These are phyloP conservation scores for Medauroidea extradentata DNA, from an alignment of 1,140 invertebrate genomes.

Conservation along the genomic window DNA sequence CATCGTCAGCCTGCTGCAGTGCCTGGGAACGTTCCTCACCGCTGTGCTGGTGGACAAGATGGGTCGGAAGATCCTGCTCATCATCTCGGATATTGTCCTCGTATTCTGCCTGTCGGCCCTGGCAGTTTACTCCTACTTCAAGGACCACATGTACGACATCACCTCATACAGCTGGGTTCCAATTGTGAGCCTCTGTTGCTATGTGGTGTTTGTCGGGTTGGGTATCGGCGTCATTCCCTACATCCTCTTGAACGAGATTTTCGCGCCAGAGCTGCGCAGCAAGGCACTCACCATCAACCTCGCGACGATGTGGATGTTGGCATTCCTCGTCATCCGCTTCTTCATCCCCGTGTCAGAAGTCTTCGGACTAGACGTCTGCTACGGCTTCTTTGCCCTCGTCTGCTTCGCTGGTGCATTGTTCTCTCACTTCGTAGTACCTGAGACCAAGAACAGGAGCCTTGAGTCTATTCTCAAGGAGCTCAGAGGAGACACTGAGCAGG, in stretches of 20 bases:
- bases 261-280: slow-evolving; percentile 72
- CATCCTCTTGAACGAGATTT: slow-evolving; percentile 58
- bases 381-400: slow-evolving; percentile 54
- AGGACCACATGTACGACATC: slow-evolving; percentile 31
- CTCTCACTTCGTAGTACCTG: slow-evolving; percentile 51
- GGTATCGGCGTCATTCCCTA: slow-evolving; percentile 52
- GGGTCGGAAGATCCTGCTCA: slow-evolving; percentile 52
- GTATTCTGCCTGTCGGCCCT: slow-evolving; percentile 40
- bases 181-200: slow-evolving; percentile 48
- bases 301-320: slow-evolving; percentile 58
- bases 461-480: slow-evolving; percentile 51
- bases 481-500: slow-evolving; percentile 31
- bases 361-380: slow-evolving; percentile 50
- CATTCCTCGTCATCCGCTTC: slow-evolving; percentile 49
- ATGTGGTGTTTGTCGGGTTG: slow-evolving; percentile 49
- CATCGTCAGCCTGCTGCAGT: slow-evolving; percentile 45
- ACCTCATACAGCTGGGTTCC: slow-evolving; percentile 47
- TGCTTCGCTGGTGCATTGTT: slow-evolving; percentile 46
- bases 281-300: slow-evolving; percentile 70
- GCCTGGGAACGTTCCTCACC: slow-evolving; percentile 46
- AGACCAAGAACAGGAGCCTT: slow-evolving; percentile 57
- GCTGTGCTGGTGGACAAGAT: slow-evolving; percentile 53
- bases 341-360: slow-evolving; percentile 43
- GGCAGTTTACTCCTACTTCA: slow-evolving; percentile 44
- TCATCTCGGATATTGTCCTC: slow-evolving; percentile 49